Conservation (phyloP, 2,797 vertebrate genomes). For the Chaetophractus vellerosus region DNA sequence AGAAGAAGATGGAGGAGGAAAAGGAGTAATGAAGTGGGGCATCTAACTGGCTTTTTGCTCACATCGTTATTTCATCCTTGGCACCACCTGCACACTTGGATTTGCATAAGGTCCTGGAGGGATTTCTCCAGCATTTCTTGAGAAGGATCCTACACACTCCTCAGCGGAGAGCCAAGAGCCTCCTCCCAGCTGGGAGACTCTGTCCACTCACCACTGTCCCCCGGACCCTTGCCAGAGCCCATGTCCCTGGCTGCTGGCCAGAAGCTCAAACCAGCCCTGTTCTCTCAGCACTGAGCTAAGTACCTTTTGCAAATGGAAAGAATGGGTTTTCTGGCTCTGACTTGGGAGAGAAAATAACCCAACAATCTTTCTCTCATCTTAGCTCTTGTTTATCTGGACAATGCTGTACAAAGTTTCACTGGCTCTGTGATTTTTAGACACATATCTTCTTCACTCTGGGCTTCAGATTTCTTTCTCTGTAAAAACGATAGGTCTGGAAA, state of each 20-base stretch:
- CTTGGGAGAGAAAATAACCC: not conserved
- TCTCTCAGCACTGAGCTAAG: not conserved
- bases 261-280: not conserved
- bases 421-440: not conserved
- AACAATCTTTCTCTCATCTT: not conserved
- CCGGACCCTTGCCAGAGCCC: not conserved
- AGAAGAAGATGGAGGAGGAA: not conserved
- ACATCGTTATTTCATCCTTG: not conserved
- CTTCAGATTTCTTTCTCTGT: not conserved
- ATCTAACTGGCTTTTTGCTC: not conserved
- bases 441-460: not conserved
- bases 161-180: not conserved
- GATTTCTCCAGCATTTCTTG: constrained; percentile 1
- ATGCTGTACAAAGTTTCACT: fast-evolving
- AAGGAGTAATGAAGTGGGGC: not conserved
- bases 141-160: not conserved
- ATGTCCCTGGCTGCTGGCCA: not conserved
- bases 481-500: not conserved
- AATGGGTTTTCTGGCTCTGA: not conserved
- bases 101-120: not conserved
- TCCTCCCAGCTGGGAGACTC: not conserved
- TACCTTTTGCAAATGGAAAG: not conserved
- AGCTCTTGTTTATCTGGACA: not conserved
- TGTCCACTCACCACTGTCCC: not conserved
- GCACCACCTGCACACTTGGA: not conserved